Base-by-base conservation (phyloP, 2,113 vertebrate species). In the Mus musculus region DNA sequence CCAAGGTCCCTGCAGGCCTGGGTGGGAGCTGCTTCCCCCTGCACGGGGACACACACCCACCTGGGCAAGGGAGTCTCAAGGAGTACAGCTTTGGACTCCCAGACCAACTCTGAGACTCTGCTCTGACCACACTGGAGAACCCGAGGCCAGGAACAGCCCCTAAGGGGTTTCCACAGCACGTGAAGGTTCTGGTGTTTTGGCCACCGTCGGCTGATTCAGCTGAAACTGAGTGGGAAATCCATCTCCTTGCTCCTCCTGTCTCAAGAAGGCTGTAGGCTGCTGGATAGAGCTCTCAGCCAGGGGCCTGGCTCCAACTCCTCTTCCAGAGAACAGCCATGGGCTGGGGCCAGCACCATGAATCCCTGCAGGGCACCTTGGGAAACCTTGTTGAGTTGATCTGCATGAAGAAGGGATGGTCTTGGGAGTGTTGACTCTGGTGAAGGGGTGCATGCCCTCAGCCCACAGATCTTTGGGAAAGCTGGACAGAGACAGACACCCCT, bases 301-400 rank as follows among this genome's bases (percentile, higher is more conserved):
- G 61, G 3, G 73, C 63, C 13, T 16, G 69, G 36, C 6, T n/a
- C n/a, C 24, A 7, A 63, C 6, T 20, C 22, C 54, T 73, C 54
- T 96, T 87, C 93, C 67, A 65, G 80, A 85, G 96, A 92, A 77
- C 95, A 96, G 82, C 90, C 96, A 95, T 30, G 0, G 52, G 59
- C 78, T 54, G 54, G 88, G 73, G 49, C 94, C 30, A 49, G 93
- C 71, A 3, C 75, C 42, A 17, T 20, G 61, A n/a, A 72, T 36
- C 65, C 30, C 82, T 13, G 54, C n/a, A 26, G 49, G 61, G 22
- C 10, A 75, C 84, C 39, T 9, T 9, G 2, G 94, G 63, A 84
- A 91, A 92, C 91, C 91, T 89, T 92, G 39, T 71, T 22, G 20
- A 59, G 33, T 39, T n/a, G 33, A 2, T n/a, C 14, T 54, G 49